Evolutionary conservation across 2,888 invertebrate genomes (phyloP).

Genomic region (Hirtodrosophila alboralis): DNA sequence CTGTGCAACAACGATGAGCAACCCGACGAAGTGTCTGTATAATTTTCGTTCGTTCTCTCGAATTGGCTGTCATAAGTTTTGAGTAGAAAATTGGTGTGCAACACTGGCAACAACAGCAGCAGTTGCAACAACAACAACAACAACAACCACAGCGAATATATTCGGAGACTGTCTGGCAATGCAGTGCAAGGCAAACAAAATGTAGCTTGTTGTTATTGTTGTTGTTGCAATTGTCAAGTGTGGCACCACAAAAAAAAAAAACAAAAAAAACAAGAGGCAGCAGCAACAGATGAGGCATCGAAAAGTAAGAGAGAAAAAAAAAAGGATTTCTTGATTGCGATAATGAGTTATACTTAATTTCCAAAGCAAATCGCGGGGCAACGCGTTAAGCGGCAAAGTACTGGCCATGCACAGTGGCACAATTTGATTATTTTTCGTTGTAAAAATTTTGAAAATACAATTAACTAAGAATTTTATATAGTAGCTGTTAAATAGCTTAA

Average conservation of each 20-base stretch:
- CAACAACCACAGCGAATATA: constrained; percentile 21
- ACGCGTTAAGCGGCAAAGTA: background rate
- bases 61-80: constrained; percentile 81
- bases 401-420: constrained; percentile 5
- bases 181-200: constrained; percentile 29
- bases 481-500: no score
- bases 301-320: constrained; percentile 6
- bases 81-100: constrained; percentile 81
- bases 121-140: constrained; percentile 19
- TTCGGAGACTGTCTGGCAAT: constrained; percentile 12
- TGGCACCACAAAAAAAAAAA: constrained; percentile 17
- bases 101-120: constrained; percentile 59
- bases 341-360: constrained; percentile 77
- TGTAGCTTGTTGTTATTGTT: constrained; percentile 31
- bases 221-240: constrained; percentile 58
- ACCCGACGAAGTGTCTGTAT: constrained; percentile 70
- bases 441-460: no score
- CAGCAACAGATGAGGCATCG: constrained; percentile 4
- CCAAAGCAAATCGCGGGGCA: constrained; percentile 41
- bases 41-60: constrained; percentile 80
- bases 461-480: no score
- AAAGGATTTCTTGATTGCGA: constrained; percentile 79
- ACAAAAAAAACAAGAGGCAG: constrained; percentile 13
- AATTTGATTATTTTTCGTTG: no score
- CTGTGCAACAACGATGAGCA: constrained; percentile 31